Evolutionary conservation across 35 echinoderm and acorn worm species (phyloP).

Genomic region (Ophiothrix spiculata): DNA sequence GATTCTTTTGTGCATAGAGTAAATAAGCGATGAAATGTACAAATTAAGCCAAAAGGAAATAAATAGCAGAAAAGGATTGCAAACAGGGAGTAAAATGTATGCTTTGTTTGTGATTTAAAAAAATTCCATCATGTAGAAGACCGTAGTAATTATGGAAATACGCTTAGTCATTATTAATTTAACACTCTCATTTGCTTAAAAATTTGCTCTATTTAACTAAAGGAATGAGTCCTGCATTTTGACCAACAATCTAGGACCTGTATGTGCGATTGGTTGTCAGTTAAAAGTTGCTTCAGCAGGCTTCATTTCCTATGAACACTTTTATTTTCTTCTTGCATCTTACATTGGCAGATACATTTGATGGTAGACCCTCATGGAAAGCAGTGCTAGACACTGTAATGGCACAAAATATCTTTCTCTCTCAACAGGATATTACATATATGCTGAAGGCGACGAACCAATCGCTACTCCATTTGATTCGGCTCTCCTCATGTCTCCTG

Average conservation of each 20-base stretch:
- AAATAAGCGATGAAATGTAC: no score
- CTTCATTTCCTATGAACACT: not conserved
- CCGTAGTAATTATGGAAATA: not conserved
- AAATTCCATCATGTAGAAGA: not conserved
- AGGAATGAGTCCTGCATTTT: no score
- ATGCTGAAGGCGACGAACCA: constrained; percentile 37
- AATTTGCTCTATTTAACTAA: no score
- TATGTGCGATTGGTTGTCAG: not conserved
- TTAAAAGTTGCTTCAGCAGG: not conserved
- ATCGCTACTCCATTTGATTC: not conserved
- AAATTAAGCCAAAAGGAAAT: no score
- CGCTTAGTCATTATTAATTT: not conserved
- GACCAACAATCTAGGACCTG: no score
- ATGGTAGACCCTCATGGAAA: constrained; percentile 65
- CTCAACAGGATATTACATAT: constrained; percentile 62
- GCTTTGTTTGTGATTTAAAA: not conserved
- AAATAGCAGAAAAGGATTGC: no score
- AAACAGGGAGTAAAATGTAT: not conserved
- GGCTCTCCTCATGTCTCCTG: constrained; percentile 24
- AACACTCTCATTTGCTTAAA: no score
- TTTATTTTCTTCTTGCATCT: not conserved
- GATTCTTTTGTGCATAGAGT: no score
- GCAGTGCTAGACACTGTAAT: constrained; percentile 32
- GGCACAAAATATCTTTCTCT: not conserved
- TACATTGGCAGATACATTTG: constrained; percentile 4